Percentiles rank a stretch among this genome's conserved stretches.
These are phyloP conservation scores for Esox niger DNA, from an alignment of 2,113 vertebrate species.

Conservation along the genomic window DNA sequence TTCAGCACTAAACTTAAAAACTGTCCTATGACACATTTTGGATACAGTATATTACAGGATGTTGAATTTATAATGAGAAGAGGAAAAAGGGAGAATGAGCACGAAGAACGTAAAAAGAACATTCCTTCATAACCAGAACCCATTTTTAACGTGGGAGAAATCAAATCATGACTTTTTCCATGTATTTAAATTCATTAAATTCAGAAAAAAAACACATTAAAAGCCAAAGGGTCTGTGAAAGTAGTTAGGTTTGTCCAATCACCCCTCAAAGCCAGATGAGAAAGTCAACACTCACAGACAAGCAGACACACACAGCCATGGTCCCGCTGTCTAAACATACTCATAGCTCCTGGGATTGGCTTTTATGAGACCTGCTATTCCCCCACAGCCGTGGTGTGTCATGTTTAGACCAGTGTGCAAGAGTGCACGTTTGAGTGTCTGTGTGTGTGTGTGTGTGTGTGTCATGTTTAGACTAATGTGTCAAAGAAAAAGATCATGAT, in stretches of 20 bases:
- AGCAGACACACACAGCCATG: not conserved
- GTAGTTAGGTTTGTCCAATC: slow-evolving; percentile 30
- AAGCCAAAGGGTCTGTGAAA: slow-evolving; percentile 30
- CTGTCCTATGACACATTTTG: too few relatives aligned
- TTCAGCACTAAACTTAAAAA: not conserved
- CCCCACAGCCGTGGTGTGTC: slow-evolving; percentile 7
- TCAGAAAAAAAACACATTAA: slow-evolving; percentile 5
- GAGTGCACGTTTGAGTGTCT: not conserved
- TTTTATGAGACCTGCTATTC: slow-evolving; percentile 23
- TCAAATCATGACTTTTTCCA: slow-evolving; percentile 5
- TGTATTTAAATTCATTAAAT: slow-evolving; percentile 11
- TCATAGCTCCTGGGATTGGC: slow-evolving; percentile 12
- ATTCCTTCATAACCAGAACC: not conserved
- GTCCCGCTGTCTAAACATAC: slow-evolving; percentile 9
- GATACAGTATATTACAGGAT: not conserved
- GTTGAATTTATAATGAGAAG: not conserved
- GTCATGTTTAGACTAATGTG: slow-evolving; percentile 1
- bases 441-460: slow-evolving; percentile 6
- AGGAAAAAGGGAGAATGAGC: not conserved
- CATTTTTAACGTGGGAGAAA: not conserved
- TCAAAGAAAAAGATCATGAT: not conserved
- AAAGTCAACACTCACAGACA: slow-evolving; percentile 5
- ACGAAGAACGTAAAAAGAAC: not conserved
- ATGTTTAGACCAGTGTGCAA: not conserved
- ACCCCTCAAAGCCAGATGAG: too few relatives aligned